Evolutionary conservation across 2,888 invertebrate genomes (phyloP).

Genomic region (Anagyrus pseudococci): DNA sequence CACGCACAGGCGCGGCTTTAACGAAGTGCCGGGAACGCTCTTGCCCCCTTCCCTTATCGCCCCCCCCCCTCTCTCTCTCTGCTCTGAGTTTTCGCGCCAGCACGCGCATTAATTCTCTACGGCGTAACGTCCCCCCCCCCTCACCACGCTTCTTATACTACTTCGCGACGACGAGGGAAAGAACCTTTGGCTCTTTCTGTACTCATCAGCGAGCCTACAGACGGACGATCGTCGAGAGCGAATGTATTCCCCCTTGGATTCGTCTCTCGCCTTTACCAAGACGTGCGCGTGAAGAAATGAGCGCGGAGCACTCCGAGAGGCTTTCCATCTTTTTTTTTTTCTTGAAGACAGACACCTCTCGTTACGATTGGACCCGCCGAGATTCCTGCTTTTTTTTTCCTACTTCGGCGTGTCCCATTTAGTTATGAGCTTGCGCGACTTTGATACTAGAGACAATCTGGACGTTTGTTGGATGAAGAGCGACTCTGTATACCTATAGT

Average conservation of each 20-base stretch:
- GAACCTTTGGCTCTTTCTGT: neutral
- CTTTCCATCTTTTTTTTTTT: no score
- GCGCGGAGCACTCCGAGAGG: no score
- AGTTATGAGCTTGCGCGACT: neutral
- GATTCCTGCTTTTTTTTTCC: no score
- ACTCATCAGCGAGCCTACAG: neutral
- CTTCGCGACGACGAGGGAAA: neutral
- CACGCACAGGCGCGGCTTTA: constrained; percentile 18
- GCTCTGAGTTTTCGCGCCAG: constrained; percentile 23
- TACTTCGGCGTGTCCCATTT: no score
- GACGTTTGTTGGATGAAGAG: no score
- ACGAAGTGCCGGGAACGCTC: constrained; percentile 31
- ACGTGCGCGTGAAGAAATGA: neutral
- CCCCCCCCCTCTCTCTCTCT: no score
- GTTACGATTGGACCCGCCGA: no score
- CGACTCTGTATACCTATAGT: no score
- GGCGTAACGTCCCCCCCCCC: constrained; percentile 1
- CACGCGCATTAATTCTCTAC: constrained; percentile 36
- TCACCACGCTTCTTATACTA: neutral
- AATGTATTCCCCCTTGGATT: constrained; percentile 7
- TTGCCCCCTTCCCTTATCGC: no score
- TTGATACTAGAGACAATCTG: no score
- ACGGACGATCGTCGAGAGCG: neutral
- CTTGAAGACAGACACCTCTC: no score
- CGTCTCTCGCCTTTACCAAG: neutral